These are phyloP conservation scores for Polypedilum vanderplanki DNA, from an alignment of 1,140 invertebrate genomes.

Conservation along the genomic window DNA sequence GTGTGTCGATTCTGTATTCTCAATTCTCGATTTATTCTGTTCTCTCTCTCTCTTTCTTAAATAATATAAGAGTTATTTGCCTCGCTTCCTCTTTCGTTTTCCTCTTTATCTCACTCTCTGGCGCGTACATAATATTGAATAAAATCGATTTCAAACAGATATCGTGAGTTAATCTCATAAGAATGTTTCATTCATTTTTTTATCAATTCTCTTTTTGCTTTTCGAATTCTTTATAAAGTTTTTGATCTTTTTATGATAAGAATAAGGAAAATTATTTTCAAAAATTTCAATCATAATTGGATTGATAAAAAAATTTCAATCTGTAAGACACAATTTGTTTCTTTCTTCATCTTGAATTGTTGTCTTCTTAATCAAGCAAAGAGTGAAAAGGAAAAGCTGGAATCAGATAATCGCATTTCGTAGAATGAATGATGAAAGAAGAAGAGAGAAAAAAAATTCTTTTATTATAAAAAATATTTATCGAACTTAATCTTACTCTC, in stretches of 20 bases:
- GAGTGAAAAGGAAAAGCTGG: neutral
- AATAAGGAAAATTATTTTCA: no score
- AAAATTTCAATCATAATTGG: no score
- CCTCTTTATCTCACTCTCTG: neutral
- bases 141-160: conserved; percentile 13
- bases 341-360: no score
- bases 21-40: neutral
- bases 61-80: neutral
- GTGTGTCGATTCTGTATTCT: neutral
- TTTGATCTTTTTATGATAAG: no score
- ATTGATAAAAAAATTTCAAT: no score
- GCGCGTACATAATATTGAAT: neutral
- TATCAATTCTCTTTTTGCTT: conserved; percentile 15
- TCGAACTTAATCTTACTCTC: neutral
- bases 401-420: conserved; percentile 17
- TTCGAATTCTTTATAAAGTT: neutral
- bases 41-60: neutral
- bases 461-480: neutral
- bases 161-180: conserved; percentile 5
- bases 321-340: no score
- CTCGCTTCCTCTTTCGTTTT: neutral
- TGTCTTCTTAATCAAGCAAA: no score
- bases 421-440: neutral
- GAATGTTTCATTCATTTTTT: neutral
- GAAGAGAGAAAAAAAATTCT: neutral